Evolutionary conservation across 2,888 invertebrate genomes (phyloP).

Genomic region (Apodemia duryi): DNA sequence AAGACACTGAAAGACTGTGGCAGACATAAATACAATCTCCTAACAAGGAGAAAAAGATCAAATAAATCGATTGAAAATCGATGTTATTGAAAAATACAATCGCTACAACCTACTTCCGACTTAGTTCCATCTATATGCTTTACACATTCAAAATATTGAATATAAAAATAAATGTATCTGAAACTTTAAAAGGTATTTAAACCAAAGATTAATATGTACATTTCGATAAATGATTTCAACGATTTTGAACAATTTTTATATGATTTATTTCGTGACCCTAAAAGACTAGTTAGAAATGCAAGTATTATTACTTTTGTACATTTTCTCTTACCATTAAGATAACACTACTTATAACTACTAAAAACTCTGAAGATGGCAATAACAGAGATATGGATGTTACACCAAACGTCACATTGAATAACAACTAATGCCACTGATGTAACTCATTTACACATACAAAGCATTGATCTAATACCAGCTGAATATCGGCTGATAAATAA

Average conservation of each 20-base stretch:
- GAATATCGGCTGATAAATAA: neutral
- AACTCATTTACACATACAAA: constrained; percentile 10
- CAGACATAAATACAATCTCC: constrained; percentile 30
- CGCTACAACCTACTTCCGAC: constrained; percentile 43
- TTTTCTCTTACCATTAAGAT: constrained; percentile 72
- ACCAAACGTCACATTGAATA: constrained; percentile 20
- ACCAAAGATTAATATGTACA: constrained; percentile 28
- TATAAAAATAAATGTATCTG: constrained; percentile 73
- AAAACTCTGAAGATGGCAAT: constrained; percentile 52
- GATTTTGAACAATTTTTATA: constrained; percentile 43
- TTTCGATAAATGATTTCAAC: constrained; percentile 39
- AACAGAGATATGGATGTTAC: constrained; percentile 69
- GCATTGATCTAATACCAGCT: constrained; percentile 7
- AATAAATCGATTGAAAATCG: constrained; percentile 15
- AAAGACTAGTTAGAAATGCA: constrained; percentile 77
- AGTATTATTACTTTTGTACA: constrained; percentile 72
- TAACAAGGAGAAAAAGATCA: constrained; percentile 30
- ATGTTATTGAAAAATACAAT: constrained; percentile 28
- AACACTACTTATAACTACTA: constrained; percentile 73
- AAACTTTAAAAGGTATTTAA: constrained; percentile 48
- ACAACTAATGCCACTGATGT: constrained; percentile 20
- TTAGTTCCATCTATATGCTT: constrained; percentile 40
- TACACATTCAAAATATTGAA: constrained; percentile 66
- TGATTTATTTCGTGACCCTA: constrained; percentile 65
- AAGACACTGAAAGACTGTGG: constrained; percentile 56